Percentiles rank a stretch among this genome's conserved stretches.
Evolutionary conservation across 2,888 invertebrate genomes (phyloP).

Genomic region (Monopis laevigella): DNA sequence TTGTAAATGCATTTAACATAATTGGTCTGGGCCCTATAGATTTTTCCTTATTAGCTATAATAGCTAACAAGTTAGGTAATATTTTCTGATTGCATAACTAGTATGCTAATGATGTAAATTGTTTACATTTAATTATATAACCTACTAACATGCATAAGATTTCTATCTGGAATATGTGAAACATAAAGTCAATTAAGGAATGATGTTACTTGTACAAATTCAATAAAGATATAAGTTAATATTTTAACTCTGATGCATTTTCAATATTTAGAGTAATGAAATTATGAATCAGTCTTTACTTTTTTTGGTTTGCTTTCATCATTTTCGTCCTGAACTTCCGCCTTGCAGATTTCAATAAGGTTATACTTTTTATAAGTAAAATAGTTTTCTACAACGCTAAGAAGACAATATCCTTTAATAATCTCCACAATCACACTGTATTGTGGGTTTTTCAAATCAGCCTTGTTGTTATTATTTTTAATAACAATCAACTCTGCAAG

Average conservation of each 20-base stretch:
- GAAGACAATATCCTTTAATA: conserved; percentile 79
- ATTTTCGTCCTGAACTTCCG: conserved; percentile 40
- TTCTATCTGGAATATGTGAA: no score
- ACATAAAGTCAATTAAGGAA: no score
- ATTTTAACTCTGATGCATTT: background rate
- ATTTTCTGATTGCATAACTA: no score
- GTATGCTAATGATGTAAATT: no score
- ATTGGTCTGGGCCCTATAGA: no score
- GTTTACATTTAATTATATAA: no score
- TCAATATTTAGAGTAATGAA: background rate
- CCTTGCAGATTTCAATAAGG: conserved; percentile 71
- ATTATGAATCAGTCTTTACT: conserved; percentile 28
- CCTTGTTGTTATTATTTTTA: conserved; percentile 77
- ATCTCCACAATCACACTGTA: conserved; percentile 85
- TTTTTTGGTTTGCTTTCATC: conserved; percentile 54
- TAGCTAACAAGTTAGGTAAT: no score
- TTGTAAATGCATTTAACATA: no score
- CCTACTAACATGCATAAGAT: no score
- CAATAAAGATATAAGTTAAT: background rate
- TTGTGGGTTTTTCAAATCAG: conserved; percentile 80
- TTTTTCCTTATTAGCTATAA: no score
- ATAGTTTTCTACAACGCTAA: conserved; percentile 84
- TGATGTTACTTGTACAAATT: no score
- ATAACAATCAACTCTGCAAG: conserved; percentile 76
- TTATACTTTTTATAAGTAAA: conserved; percentile 85